Evolutionary conservation across 2,113 vertebrate species (phyloP).

Genomic region (Ochotona curzoniae): DNA sequence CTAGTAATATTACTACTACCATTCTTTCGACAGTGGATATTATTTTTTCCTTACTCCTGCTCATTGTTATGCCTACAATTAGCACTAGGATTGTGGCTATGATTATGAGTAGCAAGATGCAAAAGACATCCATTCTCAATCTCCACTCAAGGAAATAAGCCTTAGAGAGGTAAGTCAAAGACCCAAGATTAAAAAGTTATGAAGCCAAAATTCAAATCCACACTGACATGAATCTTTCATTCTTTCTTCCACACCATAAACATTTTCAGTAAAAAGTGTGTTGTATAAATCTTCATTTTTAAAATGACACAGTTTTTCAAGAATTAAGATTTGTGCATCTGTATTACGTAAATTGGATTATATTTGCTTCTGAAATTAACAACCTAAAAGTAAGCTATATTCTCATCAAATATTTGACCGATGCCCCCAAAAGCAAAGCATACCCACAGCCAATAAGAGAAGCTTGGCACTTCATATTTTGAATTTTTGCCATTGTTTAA

Average conservation of each 20-base stretch:
- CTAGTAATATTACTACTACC: no score
- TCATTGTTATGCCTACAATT: not conserved
- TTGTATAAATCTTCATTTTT: slow-evolving; percentile 9
- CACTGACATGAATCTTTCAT: not conserved
- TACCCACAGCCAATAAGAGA: slow-evolving; percentile 28
- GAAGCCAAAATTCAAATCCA: slow-evolving; percentile 21
- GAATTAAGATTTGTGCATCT: not conserved
- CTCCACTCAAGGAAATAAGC: slow-evolving; percentile 12
- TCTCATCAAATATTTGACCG: slow-evolving; percentile 59
- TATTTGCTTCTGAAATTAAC: slow-evolving; percentile 13
- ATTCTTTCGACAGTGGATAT: not conserved
- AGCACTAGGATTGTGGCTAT: not conserved
- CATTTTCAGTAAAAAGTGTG: not conserved
- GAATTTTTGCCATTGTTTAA: slow-evolving; percentile 75
- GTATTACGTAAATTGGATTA: not conserved
- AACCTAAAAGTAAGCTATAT: slow-evolving; percentile 22
- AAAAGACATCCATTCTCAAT: not conserved
- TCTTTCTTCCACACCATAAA: not conserved
- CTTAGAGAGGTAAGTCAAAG: not conserved
- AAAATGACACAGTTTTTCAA: slow-evolving; percentile 13
- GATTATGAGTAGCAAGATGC: not conserved
- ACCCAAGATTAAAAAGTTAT: slow-evolving; percentile 9
- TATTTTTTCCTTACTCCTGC: not conserved
- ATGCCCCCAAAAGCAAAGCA: slow-evolving; percentile 28
- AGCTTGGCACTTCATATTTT: slow-evolving; percentile 62